Base-by-base conservation (phyloP, 2,888 invertebrate genomes). In the Biston stratarius region DNA sequence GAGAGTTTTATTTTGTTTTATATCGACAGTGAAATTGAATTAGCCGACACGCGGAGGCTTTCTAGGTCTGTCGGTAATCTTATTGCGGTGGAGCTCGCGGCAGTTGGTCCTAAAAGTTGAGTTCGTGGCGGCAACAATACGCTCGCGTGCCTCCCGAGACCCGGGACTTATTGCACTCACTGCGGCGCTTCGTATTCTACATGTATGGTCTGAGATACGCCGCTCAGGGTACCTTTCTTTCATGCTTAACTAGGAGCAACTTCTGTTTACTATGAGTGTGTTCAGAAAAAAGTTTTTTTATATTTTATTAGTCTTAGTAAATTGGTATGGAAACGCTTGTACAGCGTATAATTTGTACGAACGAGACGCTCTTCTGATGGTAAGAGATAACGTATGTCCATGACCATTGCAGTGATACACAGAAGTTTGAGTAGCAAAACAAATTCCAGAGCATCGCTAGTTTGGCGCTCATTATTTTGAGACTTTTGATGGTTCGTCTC, bases 1-100 rank as follows among this genome's bases (percentile, higher is more conserved):
- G 74, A 71, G 77, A 72, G 77, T 77, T 71, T 70, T 77, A 74
- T 77, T 75, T 75, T 71, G 77, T 83, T 84, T 80, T 81, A 81
- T 83, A 85, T 86, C 79, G 83, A 85, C 86, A 87, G 83, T 86
- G 83, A 83, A 86, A 88, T 87, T 85, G 86, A 87, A 90, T 90
- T 87, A 88, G 83, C 82, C 72, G 83, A 82, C 84, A 83, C 80
- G 81, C 80, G 80, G 81, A 78, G 85, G 83, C 83, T 83, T 86
- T 83, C 86, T 87, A 85, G 83, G 83, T 86, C 81, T 87, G 85
- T 83, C 80, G 80, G 86, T 89, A 91, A 91, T 91, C 90, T 91
- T 89, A 89, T 91, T 92, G 91, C 81, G 90, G 90, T 81, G 78
- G 79, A 83, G 81, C 84, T 83, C 83, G 79, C 81, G 80, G 84